These are phyloP conservation scores for Nematostella vectensis DNA, from an alignment of 92 coral and sea anemone species.

Conservation along the genomic window DNA sequence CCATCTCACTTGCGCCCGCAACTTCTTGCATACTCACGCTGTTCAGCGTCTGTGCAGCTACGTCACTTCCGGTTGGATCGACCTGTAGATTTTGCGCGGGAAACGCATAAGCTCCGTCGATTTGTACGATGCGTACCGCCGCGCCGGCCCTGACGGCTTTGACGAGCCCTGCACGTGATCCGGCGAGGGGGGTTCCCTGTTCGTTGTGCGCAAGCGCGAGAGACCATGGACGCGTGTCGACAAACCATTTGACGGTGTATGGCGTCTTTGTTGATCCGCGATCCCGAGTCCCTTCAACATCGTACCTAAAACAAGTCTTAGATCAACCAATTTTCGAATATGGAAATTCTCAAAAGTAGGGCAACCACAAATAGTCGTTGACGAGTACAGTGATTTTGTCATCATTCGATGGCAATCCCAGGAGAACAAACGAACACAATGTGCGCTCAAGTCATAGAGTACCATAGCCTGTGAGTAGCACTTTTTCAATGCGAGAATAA, in stretches of 20 bases:
- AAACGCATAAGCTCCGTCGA: slow-evolving; percentile 50
- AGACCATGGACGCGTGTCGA: slow-evolving; percentile 67
- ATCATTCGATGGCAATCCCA: too few relatives aligned
- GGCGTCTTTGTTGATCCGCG: slow-evolving; percentile 14
- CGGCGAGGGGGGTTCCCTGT: slow-evolving; percentile 33
- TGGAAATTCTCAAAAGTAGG: too few relatives aligned
- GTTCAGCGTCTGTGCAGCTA: slow-evolving; percentile 61
- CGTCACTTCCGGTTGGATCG: slow-evolving; percentile 29
- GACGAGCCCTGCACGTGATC: slow-evolving; percentile 37
- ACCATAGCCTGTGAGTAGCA: too few relatives aligned
- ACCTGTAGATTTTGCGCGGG: slow-evolving; percentile 56
- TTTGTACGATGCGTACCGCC: slow-evolving; percentile 58
- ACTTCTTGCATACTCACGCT: slow-evolving; percentile 52
- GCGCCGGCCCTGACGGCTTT: slow-evolving; percentile 58
- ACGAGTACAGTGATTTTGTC: too few relatives aligned
- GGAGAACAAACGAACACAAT: too few relatives aligned
- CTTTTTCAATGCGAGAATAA: too few relatives aligned
- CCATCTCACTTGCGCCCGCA: slow-evolving; percentile 34
- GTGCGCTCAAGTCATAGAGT: too few relatives aligned
- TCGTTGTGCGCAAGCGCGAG: slow-evolving; percentile 22
- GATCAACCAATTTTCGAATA: too few relatives aligned
- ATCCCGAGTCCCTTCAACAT: slow-evolving; percentile 40
- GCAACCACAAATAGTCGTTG: too few relatives aligned
- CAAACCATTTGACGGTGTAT: slow-evolving; percentile 49
- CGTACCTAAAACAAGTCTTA: slow-evolving; percentile 34